phyloP scores from a whole-genome alignment of 2,888 invertebrate species.

The Athrips mouffetella region DNA sequence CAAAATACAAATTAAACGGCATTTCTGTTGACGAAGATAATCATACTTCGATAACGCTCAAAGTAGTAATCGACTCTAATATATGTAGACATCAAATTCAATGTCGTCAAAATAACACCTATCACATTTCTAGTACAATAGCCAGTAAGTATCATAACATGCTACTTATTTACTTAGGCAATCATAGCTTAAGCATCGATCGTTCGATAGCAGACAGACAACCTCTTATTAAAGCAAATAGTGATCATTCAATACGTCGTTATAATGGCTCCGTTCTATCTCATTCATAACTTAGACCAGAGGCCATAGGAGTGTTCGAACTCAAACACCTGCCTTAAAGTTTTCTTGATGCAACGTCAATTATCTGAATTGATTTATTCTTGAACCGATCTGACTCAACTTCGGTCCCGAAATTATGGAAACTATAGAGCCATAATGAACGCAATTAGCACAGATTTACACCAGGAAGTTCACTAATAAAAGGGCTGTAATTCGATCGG shows the following conservation, averaged over 20 bases:
- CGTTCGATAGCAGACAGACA: neutral
- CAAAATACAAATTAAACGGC: neutral
- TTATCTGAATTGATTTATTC: slow-evolving; percentile 35
- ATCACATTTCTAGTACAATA: neutral
- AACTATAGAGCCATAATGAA: neutral
- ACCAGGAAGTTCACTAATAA: no score
- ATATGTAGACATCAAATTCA: neutral
- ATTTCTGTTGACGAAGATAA: neutral
- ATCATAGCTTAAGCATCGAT: slow-evolving; percentile 1
- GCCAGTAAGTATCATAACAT: slow-evolving; percentile 2
- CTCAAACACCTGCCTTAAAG: slow-evolving; percentile 22
- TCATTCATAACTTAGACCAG: slow-evolving; percentile 13
- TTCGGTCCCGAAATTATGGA: neutral
- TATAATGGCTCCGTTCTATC: neutral
- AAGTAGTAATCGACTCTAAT: neutral
- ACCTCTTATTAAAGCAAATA: slow-evolving; percentile 11
- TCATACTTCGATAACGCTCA: neutral
- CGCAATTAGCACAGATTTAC: no score
- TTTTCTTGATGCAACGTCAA: slow-evolving; percentile 30
- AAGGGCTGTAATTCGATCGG: no score
- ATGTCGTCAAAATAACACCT: neutral
- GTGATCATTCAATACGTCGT: slow-evolving; percentile 2
- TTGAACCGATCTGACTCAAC: neutral
- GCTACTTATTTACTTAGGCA: slow-evolving; percentile 2
- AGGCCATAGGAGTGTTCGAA: slow-evolving; percentile 16